These are phyloP conservation scores for Scaptodrosophila lebanonensis DNA, from an alignment of 1,140 invertebrate species.

Conservation along the genomic window DNA sequence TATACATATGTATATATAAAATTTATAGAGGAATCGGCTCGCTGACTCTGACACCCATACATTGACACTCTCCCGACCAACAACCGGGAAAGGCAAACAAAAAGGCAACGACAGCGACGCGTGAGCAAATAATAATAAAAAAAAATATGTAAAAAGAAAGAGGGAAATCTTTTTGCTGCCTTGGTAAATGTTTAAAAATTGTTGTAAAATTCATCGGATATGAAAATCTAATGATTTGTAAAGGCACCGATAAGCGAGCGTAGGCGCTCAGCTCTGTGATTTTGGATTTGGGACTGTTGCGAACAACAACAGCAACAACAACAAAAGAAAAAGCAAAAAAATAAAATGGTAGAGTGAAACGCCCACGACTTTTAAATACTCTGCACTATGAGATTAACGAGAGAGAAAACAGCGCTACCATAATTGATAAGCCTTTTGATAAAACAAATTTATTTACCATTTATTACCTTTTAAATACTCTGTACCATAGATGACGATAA, in stretches of 20 bases:
- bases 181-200: constrained; percentile 55
- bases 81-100: constrained; percentile 51
- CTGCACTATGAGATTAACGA: too few species aligned
- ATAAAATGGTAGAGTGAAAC: too few species aligned
- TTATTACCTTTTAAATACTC: too few species aligned
- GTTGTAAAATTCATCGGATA: constrained; percentile 75
- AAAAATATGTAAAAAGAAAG: constrained; percentile 19
- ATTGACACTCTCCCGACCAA: background rate
- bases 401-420: too few species aligned
- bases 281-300: constrained; percentile 23
- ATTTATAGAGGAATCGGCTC: constrained; percentile 7
- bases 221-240: constrained; percentile 76
- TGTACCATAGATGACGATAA: too few species aligned
- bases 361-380: too few species aligned
- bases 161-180: constrained; percentile 17
- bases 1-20: constrained; percentile 33
- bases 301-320: constrained; percentile 10
- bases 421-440: too few species aligned
- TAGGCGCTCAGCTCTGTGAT: too few species aligned
- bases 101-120: constrained; percentile 64
- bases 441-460: too few species aligned
- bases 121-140: constrained; percentile 55
- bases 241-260: constrained; percentile 64
- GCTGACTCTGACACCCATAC: constrained; percentile 2
- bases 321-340: constrained; percentile 20